Conservation (phyloP, 2,797 vertebrate species). For the Hippocampus kuda region DNA sequence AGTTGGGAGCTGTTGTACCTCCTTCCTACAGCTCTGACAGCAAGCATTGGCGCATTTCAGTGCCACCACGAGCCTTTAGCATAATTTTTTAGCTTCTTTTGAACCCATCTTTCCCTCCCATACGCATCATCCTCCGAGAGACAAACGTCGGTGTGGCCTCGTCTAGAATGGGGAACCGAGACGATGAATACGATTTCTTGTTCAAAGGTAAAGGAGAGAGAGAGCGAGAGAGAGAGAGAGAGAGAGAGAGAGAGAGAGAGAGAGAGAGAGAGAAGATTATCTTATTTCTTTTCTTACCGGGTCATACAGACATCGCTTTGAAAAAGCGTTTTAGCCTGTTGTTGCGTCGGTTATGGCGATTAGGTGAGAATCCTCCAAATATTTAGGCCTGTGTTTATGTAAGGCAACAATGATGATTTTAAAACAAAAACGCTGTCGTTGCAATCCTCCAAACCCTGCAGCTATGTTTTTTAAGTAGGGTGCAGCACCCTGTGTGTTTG, state of each 20-base stretch:
- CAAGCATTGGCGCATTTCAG: slow-evolving; percentile 62
- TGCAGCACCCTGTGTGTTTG: slow-evolving; percentile 35
- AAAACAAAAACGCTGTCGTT: slow-evolving; percentile 46
- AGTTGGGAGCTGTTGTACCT: slow-evolving; percentile 55
- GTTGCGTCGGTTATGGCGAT: slow-evolving; percentile 9
- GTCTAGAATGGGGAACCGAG: slow-evolving; percentile 76
- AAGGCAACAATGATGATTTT: slow-evolving; percentile 26
- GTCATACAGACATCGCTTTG: slow-evolving; percentile 27
- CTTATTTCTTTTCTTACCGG: slow-evolving; percentile 34
- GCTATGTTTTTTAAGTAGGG: slow-evolving; percentile 51
- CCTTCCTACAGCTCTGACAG: slow-evolving; percentile 61
- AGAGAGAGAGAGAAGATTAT: slow-evolving; percentile 26
- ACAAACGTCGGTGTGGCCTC: slow-evolving; percentile 56
- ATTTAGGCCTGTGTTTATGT: slow-evolving; percentile 13
- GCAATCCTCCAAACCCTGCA: slow-evolving; percentile 41
- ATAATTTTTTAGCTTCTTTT: slow-evolving; percentile 18
- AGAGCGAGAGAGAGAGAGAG: slow-evolving; percentile 7
- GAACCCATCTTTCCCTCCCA: slow-evolving; percentile 18
- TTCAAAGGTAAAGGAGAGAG: slow-evolving; percentile 65
- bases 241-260: slow-evolving; percentile 2
- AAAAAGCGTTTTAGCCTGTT: slow-evolving; percentile 9
- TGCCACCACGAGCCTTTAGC: slow-evolving; percentile 43
- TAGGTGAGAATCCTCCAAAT: slow-evolving; percentile 4
- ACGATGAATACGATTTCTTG: slow-evolving; percentile 80
- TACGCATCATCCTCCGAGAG: slow-evolving; percentile 44